Conservation (phyloP, 2,113 vertebrate genomes). For the Sorex araneus region DNA sequence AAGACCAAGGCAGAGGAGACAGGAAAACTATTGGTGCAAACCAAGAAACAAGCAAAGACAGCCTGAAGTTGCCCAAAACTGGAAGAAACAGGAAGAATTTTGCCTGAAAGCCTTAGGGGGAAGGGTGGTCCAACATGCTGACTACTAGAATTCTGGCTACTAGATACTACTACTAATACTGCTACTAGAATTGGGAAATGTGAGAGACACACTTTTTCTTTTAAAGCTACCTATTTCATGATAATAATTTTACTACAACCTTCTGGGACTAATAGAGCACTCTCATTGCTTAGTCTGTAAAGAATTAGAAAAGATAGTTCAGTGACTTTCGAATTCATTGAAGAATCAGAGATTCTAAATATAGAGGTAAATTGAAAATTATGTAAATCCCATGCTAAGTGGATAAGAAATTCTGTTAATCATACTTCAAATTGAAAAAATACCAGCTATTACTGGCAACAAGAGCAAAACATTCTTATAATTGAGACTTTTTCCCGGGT, state of each 20-base stretch:
- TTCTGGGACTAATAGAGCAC: not conserved
- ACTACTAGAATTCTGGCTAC: not conserved
- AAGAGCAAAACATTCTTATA: slow-evolving; percentile 60
- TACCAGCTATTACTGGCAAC: not conserved
- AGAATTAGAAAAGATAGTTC: slow-evolving; percentile 33
- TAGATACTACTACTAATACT: too few relatives aligned
- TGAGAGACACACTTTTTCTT: not conserved
- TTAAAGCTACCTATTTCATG: not conserved
- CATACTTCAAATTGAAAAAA: not conserved
- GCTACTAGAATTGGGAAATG: not conserved
- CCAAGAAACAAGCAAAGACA: not conserved
- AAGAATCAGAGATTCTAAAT: slow-evolving; percentile 42
- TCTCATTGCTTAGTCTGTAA: not conserved
- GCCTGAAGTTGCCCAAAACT: not conserved
- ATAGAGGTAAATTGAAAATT: slow-evolving; percentile 27
- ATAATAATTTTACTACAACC: not conserved
- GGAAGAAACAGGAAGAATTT: not conserved
- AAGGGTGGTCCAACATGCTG: not conserved
- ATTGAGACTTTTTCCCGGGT: not conserved
- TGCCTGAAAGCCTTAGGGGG: not conserved
- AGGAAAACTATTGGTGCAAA: not conserved
- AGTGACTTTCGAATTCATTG: not conserved
- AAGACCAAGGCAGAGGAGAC: not conserved
- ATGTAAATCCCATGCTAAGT: not conserved
- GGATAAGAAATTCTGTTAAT: slow-evolving; percentile 1